Conservation (phyloP, 2,888 invertebrate genomes). For the Andrena minutula region DNA sequence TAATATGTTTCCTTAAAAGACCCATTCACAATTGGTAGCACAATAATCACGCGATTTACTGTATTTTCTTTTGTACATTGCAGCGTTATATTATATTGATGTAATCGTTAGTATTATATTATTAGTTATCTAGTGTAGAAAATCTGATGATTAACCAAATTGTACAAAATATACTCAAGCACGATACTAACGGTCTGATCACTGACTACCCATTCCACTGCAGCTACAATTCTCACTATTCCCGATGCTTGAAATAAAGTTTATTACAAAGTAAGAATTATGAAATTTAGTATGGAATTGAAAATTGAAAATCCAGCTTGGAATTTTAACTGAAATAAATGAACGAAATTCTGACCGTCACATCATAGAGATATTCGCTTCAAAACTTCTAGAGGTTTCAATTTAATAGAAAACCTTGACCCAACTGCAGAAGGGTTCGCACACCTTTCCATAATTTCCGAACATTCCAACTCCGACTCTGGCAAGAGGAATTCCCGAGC, state of each 20-base stretch:
- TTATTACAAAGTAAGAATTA: no score
- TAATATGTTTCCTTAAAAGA: background rate
- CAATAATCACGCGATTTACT: constrained; percentile 8
- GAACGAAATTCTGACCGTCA: no score
- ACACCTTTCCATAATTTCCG: background rate
- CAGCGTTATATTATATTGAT: background rate
- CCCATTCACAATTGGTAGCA: constrained; percentile 12
- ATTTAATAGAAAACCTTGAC: background rate
- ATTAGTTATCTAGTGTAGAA: constrained; percentile 1
- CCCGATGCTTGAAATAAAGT: background rate
- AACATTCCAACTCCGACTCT: background rate
- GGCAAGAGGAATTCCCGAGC: background rate
- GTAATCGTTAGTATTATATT: background rate
- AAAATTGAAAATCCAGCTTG: no score
- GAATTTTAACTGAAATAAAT: no score
- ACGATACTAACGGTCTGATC: background rate
- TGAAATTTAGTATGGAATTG: no score
- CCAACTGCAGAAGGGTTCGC: background rate
- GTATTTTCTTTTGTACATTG: constrained; percentile 11
- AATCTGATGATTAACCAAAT: background rate
- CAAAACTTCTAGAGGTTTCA: background rate
- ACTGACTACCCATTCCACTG: background rate
- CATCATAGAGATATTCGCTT: no score
- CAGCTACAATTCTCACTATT: background rate
- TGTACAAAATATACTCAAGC: constrained; percentile 4